These are phyloP conservation scores for Hydrotaea cyrtoneurina DNA, from an alignment of 2,888 invertebrate genomes.

Conservation along the genomic window DNA sequence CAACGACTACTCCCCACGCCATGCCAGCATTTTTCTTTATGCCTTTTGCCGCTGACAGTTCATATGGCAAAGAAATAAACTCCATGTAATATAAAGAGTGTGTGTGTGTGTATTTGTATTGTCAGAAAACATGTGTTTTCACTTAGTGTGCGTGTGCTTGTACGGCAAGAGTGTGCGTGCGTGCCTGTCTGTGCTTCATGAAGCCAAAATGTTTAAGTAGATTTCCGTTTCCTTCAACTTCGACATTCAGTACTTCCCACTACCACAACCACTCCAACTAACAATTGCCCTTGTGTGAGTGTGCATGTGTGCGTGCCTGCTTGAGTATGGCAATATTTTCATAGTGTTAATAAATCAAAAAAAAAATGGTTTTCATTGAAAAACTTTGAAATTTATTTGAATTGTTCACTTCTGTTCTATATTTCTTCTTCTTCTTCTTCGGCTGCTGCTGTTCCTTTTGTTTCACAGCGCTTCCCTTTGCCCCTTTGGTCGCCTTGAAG, in stretches of 20 bases:
- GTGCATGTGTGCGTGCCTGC: neutral
- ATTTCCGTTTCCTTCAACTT: slow-evolving; percentile 47
- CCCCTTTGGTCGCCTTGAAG: neutral
- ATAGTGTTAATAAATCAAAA: slow-evolving; percentile 59
- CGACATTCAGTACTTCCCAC: slow-evolving; percentile 19
- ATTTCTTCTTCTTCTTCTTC: neutral
- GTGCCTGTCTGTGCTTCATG: neutral
- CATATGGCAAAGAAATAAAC: neutral
- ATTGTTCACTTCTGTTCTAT: slow-evolving; percentile 48
- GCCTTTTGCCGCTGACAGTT: slow-evolving; percentile 17
- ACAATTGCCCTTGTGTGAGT: slow-evolving; percentile 4
- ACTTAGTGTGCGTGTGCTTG: slow-evolving; percentile 15
- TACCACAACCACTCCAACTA: neutral
- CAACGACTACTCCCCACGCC: neutral
- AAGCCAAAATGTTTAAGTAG: slow-evolving; percentile 53
- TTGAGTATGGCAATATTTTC: neutral
- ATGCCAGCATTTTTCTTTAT: slow-evolving; percentile 1
- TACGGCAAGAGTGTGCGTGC: no score
- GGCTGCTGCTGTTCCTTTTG: neutral
- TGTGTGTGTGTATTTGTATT: slow-evolving; percentile 15
- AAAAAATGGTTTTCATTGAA: slow-evolving; percentile 49
- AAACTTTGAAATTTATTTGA: slow-evolving; percentile 66
- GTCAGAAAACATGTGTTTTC: slow-evolving; percentile 49
- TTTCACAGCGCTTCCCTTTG: neutral
- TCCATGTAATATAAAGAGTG: neutral